Evolutionary conservation across 1,140 invertebrate species (phyloP).

Genomic region (Leucophenga varia): DNA sequence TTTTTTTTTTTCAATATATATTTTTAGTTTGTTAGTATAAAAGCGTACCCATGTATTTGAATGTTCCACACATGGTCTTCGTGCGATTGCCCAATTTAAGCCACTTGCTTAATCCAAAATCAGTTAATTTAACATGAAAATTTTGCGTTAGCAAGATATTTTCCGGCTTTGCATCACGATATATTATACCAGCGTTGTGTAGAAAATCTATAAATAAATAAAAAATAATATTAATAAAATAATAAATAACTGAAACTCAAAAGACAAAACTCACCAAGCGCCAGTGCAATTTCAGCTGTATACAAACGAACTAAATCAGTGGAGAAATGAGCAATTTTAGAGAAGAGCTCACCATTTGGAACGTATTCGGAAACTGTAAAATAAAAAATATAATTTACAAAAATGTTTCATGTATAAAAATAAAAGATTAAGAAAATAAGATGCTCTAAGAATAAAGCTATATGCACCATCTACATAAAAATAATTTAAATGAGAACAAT

Average conservation of each 20-base stretch:
- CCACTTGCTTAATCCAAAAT: slow-evolving; percentile 95
- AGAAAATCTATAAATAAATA: slow-evolving; percentile 75
- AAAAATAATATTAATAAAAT: background rate
- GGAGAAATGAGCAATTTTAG: slow-evolving; percentile 70
- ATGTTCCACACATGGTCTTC: slow-evolving; percentile 85
- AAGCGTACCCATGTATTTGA: slow-evolving; percentile 82
- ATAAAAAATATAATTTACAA: background rate
- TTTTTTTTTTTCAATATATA: slow-evolving; percentile 2
- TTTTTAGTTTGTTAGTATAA: slow-evolving; percentile 17
- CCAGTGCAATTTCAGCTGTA: slow-evolving; percentile 80
- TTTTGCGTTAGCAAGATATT: slow-evolving; percentile 82
- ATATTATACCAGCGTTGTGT: slow-evolving; percentile 87
- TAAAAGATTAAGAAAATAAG: too few species aligned
- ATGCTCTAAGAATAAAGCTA: too few species aligned
- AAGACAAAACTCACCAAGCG: slow-evolving; percentile 68
- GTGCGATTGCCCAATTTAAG: slow-evolving; percentile 73
- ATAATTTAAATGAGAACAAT: background rate
- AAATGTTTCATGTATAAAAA: too few species aligned
- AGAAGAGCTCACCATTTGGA: slow-evolving; percentile 77
- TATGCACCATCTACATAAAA: too few species aligned
- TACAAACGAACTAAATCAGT: slow-evolving; percentile 74
- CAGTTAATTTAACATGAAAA: slow-evolving; percentile 80
- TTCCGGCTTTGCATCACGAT: slow-evolving; percentile 88
- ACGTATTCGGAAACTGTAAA: slow-evolving; percentile 80
- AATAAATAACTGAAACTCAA: background rate